A percentile compares a stretch with the other conserved stretches of the same genome.
Conservation (phyloP, 2,888 invertebrate species). For the Plagodis pulveraria region DNA sequence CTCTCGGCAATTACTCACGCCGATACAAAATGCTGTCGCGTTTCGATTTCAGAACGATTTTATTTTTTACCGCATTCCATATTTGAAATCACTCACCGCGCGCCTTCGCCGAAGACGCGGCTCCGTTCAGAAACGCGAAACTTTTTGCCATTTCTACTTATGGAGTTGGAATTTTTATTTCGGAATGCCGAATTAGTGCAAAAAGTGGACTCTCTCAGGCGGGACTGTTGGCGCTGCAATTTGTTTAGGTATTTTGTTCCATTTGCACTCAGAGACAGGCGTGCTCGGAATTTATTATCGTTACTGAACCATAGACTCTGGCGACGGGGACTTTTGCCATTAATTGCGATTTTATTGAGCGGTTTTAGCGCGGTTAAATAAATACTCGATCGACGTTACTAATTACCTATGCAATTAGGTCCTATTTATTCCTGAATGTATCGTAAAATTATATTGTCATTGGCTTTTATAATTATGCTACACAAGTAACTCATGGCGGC, state of each 20-base stretch:
- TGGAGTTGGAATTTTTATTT: conserved; percentile 83
- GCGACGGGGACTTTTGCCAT: conserved; percentile 34
- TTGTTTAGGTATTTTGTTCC: conserved; percentile 83
- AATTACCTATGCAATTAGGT: conserved; percentile 7
- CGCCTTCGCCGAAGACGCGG: conserved; percentile 62
- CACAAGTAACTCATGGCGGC: too few species aligned
- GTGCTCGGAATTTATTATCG: conserved; percentile 72
- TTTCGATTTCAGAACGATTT: conserved; percentile 59
- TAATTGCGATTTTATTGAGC: conserved; percentile 37
- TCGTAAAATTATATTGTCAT: background rate
- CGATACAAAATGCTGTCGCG: conserved; percentile 44
- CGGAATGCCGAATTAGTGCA: conserved; percentile 85
- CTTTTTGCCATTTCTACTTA: conserved; percentile 58
- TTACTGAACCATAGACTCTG: conserved; percentile 57
- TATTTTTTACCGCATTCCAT: conserved; percentile 54
- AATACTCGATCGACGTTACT: conserved; percentile 8
- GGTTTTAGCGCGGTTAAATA: conserved; percentile 21
- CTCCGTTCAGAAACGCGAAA: conserved; percentile 50
- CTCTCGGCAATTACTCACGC: conserved; percentile 34
- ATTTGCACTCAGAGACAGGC: conserved; percentile 63
- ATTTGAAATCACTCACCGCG: conserved; percentile 52
- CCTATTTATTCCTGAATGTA: background rate
- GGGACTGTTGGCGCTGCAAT: conserved; percentile 61
- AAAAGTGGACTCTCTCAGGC: conserved; percentile 76
- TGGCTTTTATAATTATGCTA: too few species aligned